These are phyloP conservation scores for Platyura marginata DNA, from an alignment of 1,140 invertebrate species.

Conservation along the genomic window DNA sequence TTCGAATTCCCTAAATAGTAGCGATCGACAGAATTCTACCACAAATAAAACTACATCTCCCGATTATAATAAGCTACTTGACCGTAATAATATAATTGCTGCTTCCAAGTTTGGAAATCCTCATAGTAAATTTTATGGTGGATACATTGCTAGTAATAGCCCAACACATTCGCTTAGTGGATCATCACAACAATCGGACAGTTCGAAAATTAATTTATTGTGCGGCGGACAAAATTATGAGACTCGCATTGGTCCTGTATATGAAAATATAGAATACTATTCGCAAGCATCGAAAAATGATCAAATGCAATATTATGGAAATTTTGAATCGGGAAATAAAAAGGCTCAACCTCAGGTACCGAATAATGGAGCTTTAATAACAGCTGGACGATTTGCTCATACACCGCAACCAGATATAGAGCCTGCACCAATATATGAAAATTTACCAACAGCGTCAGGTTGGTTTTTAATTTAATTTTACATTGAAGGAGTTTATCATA, in stretches of 20 bases:
- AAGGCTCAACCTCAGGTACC: slow-evolving; percentile 27
- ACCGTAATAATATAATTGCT: neutral
- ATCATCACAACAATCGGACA: slow-evolving; percentile 39
- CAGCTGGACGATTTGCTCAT: slow-evolving; percentile 16
- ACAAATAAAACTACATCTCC: neutral
- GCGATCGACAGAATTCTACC: neutral
- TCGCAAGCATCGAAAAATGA: slow-evolving; percentile 22
- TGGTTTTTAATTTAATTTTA: too few relatives aligned
- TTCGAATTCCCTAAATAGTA: too few relatives aligned
- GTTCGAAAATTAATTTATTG: slow-evolving; percentile 33
- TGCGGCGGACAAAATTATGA: slow-evolving; percentile 24
- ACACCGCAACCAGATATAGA: slow-evolving; percentile 17
- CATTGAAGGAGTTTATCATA: too few relatives aligned
- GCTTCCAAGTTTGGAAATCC: neutral
- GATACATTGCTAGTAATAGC: slow-evolving; percentile 10
- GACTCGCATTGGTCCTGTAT: slow-evolving; percentile 37
- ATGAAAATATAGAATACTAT: slow-evolving; percentile 69
- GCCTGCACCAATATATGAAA: slow-evolving; percentile 45
- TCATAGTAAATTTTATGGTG: too few relatives aligned
- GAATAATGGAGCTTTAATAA: slow-evolving; percentile 13
- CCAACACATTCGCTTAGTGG: slow-evolving; percentile 33
- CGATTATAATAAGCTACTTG: neutral
- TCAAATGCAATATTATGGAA: slow-evolving; percentile 42
- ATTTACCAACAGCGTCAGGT: too few relatives aligned
- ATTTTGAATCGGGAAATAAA: slow-evolving; percentile 24